Percentiles rank a stretch among this genome's conserved stretches.
Evolutionary conservation across 2,888 invertebrate genomes (phyloP).

Genomic region (Encarsia formosa): DNA sequence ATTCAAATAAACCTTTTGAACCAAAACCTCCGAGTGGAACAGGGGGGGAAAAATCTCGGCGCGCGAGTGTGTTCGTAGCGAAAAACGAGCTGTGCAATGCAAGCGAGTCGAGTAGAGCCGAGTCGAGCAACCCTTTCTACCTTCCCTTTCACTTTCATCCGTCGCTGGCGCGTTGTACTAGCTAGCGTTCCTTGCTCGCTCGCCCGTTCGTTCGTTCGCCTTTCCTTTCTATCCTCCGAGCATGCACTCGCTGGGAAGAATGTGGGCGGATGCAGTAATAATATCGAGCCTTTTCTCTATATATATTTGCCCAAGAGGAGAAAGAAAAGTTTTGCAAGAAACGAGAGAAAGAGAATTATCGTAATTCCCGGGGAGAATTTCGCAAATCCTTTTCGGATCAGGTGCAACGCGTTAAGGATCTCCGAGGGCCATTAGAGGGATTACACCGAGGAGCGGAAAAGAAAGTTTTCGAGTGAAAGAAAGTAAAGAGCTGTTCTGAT

Average conservation of each 20-base stretch:
- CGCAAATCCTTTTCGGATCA: too few species aligned
- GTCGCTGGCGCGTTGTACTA: slow-evolving; percentile 34
- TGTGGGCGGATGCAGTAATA: not conserved
- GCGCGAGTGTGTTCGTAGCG: not conserved
- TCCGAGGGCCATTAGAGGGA: too few species aligned
- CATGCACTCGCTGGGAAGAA: slow-evolving; percentile 13
- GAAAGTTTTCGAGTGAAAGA: too few species aligned
- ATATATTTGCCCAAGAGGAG: not conserved
- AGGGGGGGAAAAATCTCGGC: not conserved
- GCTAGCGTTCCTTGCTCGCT: slow-evolving; percentile 26
- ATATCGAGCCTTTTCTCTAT: too few species aligned
- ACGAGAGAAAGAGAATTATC: not conserved
- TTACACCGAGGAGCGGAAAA: too few species aligned
- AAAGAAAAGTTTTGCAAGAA: not conserved
- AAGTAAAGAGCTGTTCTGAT: too few species aligned
- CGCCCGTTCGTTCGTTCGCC: slow-evolving; percentile 39
- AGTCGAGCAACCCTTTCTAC: slow-evolving; percentile 47
- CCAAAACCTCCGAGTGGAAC: too few species aligned
- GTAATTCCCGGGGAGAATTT: too few species aligned
- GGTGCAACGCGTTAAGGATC: too few species aligned
- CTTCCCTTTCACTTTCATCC: slow-evolving; percentile 52
- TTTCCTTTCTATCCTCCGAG: slow-evolving; percentile 16
- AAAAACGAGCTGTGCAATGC: slow-evolving; percentile 10
- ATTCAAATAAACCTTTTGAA: too few species aligned
- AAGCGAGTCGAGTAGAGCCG: slow-evolving; percentile 10